Conservation (phyloP, 1,140 invertebrate species). For the Carcinoscorpius rotundicauda region DNA sequence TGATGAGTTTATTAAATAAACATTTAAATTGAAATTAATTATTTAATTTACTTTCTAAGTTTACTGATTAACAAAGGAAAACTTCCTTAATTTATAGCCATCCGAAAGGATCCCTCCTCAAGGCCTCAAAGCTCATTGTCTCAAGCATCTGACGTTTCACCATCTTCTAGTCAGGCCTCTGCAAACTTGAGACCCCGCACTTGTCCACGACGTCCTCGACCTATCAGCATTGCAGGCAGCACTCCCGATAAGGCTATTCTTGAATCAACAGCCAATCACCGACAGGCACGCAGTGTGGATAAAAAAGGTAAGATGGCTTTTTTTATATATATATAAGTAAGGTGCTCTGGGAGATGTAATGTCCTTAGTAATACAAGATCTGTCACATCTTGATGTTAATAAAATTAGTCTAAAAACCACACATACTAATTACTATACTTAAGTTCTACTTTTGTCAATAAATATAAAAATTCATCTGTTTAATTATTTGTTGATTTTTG, state of each 20-base stretch:
- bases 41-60: no score
- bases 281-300: constrained; percentile 3
- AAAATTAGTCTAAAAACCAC: no score
- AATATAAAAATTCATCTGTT: no score
- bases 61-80: no score
- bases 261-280: constrained; percentile 1
- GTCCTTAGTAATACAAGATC: no score
- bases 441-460: no score
- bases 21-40: no score
- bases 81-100: not conserved
- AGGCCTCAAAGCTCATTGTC: constrained; percentile 19
- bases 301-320: constrained; percentile 2
- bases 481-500: no score
- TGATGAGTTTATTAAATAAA: no score
- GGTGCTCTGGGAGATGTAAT: not conserved
- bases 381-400: no score
- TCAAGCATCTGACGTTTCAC: constrained; percentile 13
- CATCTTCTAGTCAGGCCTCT: constrained; percentile 34
- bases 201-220: constrained; percentile 50
- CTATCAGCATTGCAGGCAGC: constrained; percentile 72
- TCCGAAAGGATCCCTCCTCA: constrained; percentile 8
- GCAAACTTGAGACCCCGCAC: constrained; percentile 36
- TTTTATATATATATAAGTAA: not conserved
- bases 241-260: constrained; percentile 11
- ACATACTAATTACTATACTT: no score